These are phyloP conservation scores for Leucoraja ocellata DNA, from an alignment of 2,797 vertebrate species.

Conservation along the genomic window DNA sequence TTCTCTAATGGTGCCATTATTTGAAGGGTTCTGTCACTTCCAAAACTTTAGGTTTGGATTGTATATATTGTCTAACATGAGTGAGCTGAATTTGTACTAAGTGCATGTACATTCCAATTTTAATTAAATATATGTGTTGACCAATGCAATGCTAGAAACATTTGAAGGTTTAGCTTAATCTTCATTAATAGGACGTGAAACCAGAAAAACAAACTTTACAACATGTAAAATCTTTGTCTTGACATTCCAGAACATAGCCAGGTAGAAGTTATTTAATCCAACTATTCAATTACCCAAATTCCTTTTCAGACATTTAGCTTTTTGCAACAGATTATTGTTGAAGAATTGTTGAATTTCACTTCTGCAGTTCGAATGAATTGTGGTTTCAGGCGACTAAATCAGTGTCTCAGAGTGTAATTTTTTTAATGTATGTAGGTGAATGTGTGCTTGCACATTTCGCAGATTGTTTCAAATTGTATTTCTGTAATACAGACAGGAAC, in stretches of 20 bases:
- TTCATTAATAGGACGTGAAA: neutral
- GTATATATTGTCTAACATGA: neutral
- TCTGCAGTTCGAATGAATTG: neutral
- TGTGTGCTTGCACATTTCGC: neutral
- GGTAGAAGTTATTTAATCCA: neutral
- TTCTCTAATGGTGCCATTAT: neutral
- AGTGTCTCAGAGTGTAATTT: neutral
- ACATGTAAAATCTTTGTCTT: neutral
- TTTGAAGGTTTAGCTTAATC: neutral
- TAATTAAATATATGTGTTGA: neutral
- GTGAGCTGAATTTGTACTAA: neutral
- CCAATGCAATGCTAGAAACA: neutral
- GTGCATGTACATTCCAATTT: neutral
- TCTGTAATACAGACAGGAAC: constrained; percentile 67
- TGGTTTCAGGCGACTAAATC: neutral
- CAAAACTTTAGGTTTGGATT: neutral
- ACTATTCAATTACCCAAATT: neutral
- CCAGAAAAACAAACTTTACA: neutral
- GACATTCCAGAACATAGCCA: neutral
- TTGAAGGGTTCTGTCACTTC: neutral
- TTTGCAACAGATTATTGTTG: neutral
- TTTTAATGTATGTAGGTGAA: neutral
- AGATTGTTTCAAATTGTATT: neutral
- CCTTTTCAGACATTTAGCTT: neutral
- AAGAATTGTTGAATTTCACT: neutral